Evolutionary conservation across 2,888 invertebrate genomes (phyloP).

Genomic region (Tinea trinotella): DNA sequence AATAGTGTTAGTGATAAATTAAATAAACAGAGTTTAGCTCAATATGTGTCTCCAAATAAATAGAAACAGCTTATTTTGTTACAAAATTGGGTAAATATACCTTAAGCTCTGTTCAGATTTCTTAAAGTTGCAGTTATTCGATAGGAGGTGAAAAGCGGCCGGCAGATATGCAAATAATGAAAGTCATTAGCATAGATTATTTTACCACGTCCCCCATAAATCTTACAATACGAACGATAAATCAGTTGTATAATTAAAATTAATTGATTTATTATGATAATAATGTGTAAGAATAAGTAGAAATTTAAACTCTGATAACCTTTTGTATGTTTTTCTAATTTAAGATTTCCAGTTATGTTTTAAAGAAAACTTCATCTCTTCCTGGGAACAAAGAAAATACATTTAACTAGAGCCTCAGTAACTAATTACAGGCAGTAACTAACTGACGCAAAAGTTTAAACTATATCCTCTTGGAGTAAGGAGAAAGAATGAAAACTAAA

Average conservation of each 20-base stretch:
- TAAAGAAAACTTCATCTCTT: not conserved
- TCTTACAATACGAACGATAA: slow-evolving; percentile 18
- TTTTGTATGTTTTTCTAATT: not conserved
- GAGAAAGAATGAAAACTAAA: slow-evolving; percentile 21
- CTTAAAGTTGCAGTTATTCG: slow-evolving; percentile 13
- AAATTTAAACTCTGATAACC: not conserved
- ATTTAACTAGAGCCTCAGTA: not conserved
- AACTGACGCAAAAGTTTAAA: slow-evolving; percentile 19
- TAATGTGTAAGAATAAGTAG: not conserved
- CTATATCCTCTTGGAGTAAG: slow-evolving; percentile 18
- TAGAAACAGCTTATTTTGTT: not conserved
- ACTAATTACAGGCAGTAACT: slow-evolving; percentile 17
- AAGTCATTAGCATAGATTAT: slow-evolving; percentile 22
- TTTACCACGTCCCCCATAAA: slow-evolving; percentile 20
- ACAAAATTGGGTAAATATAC: not conserved
- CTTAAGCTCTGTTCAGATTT: not conserved
- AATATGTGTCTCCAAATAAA: not conserved
- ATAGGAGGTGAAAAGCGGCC: slow-evolving; percentile 19
- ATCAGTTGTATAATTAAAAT: slow-evolving; percentile 20
- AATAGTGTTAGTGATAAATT: not conserved
- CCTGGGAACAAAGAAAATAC: slow-evolving; percentile 14
- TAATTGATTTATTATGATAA: slow-evolving; percentile 17
- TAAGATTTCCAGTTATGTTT: too few species aligned
- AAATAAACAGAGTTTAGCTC: not conserved
- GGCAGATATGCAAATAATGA: slow-evolving; percentile 22